Evolutionary conservation across 2,113 vertebrate genomes (phyloP).

Genomic region (Turnix velox): DNA sequence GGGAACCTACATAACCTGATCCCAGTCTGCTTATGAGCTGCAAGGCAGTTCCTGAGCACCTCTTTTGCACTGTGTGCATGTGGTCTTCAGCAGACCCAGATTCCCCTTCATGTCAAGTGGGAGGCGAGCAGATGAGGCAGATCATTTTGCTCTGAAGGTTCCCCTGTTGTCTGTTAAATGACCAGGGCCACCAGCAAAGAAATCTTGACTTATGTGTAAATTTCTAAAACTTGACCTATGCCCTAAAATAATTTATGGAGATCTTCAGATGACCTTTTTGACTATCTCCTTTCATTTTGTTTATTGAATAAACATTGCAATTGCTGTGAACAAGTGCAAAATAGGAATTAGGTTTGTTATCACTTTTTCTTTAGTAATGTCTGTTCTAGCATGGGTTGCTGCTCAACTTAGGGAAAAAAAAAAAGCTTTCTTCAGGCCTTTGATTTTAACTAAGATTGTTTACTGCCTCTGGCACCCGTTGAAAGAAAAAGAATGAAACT

Average conservation of each 20-base stretch:
- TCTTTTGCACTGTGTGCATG: rapidly evolving
- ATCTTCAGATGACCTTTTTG: not conserved
- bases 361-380: not conserved
- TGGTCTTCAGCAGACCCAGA: not conserved
- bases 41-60: not conserved
- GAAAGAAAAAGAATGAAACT: not conserved
- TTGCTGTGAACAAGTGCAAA: not conserved
- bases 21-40: not conserved
- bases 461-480: not conserved
- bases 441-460: not conserved
- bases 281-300: not conserved
- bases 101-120: not conserved
- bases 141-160: not conserved
- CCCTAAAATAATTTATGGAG: not conserved
- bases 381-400: not conserved
- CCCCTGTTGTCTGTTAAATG: not conserved
- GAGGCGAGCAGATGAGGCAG: not conserved
- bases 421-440: not conserved
- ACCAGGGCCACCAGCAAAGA: not conserved
- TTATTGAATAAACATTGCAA: not conserved
- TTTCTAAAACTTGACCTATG: not conserved
- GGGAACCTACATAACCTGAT: not conserved
- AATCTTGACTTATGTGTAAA: not conserved
- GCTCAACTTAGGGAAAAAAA: not conserved
- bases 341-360: not conserved